Conservation (phyloP, 2,888 invertebrate genomes). For the Drosophila recens region DNA sequence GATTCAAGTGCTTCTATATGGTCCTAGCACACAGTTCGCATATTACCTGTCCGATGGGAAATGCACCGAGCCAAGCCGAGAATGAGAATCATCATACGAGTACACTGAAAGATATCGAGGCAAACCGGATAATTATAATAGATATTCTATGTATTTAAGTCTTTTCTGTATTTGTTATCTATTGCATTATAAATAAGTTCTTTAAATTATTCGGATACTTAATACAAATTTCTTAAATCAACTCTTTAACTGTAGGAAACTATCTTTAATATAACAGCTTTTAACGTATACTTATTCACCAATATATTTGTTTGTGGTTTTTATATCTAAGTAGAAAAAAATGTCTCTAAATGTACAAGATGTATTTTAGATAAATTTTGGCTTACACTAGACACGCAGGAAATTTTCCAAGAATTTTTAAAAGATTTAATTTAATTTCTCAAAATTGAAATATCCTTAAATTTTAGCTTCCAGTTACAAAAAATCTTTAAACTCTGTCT, state of each 20-base stretch:
- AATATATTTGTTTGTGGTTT: too few relatives aligned
- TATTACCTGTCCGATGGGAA: neutral
- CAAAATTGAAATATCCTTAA: too few relatives aligned
- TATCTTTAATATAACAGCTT: too few relatives aligned
- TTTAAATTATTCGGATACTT: neutral
- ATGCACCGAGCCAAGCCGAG: neutral
- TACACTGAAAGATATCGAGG: conserved; percentile 43
- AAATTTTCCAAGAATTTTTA: too few relatives aligned
- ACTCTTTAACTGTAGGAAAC: too few relatives aligned
- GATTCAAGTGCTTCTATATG: conserved; percentile 22
- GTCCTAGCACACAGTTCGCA: conserved; percentile 60
- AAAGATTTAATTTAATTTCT: neutral
- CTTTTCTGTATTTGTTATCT: neutral
- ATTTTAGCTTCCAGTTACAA: too few relatives aligned
- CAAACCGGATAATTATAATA: conserved; percentile 1
- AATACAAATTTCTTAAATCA: too few relatives aligned
- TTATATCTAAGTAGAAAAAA: too few relatives aligned
- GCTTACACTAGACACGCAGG: neutral
- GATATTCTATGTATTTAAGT: neutral
- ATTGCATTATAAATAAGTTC: neutral
- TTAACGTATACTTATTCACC: too few relatives aligned
- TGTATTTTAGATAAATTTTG: neutral
- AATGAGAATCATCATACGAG: conserved; percentile 10
- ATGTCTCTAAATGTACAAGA: too few relatives aligned
- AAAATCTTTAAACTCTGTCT: neutral